Base-by-base conservation (phyloP, 2,113 vertebrate species). In the Gobiocypris rarus region DNA sequence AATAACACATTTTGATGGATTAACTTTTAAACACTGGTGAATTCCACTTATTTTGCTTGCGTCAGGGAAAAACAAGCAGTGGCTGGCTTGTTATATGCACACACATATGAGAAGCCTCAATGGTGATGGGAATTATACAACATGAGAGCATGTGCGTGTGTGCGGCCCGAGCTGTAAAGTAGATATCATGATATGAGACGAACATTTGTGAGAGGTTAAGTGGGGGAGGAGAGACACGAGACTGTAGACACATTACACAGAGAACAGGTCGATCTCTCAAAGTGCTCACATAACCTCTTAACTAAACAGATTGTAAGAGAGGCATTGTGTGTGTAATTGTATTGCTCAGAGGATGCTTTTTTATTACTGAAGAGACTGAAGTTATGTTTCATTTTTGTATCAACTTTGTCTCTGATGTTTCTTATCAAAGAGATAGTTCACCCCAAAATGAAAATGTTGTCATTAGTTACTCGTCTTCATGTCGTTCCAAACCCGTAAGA, bases 1-100 rank as follows among this genome's bases (percentile, higher is more conserved):
- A 24, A 31, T 82, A 82, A 67, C 61, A 56, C 43, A 26, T n/a
- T 54, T n/a, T 82, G 83, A 81, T 58, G 76, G 61, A 81, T 87
- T 88, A 78, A 73, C 77, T 67, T 54, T 73, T 82, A 73, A 85
- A 85, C 45, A 34, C 74, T 24, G 69, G 43, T 58, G 52, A 82
- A 50, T 82, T 76, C 17, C 59, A 22, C 17, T 1, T 26, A 31
- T 78, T 83, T 56, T 80, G 67, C 58, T 76, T 67, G 70, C 43
- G 83, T 85, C 73, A 82, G 75, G 56, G 26, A 80, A 86, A 83
- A 79, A 52, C 34, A 38, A 69, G 31, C 22, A 41, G 65, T 10
- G 7, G 65, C 9, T n/a, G 7, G 65, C 9, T 41, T 41, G 67
- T 41, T 43, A 48, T 48, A 26, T 74, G 43, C 43, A 26, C 43